Base-by-base conservation (phyloP, 2,113 vertebrate genomes). In the Entomyzon cyanotis region DNA sequence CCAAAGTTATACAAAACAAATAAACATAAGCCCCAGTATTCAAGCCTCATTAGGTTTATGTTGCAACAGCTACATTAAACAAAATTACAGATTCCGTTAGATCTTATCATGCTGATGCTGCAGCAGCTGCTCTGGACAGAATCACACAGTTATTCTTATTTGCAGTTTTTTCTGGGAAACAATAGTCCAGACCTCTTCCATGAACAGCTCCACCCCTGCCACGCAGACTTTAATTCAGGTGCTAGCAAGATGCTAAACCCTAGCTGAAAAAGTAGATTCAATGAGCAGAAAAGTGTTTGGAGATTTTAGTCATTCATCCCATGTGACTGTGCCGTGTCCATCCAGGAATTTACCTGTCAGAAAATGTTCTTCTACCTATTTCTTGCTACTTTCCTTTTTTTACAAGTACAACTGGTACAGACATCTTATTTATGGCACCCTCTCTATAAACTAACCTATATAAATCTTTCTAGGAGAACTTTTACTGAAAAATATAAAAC, bases 1-100 rank as follows among this genome's bases (percentile, higher is more conserved):
- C 78, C 92, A 92, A 84, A 87, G 92, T 81, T 74, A 53, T 91
- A 73, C 58, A 84, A 95, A 96, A 93, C 93, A 96, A 95, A 84
- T 93, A 92, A 93, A 89, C 85, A 92, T 42, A 96, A 95, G 80
- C 39, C 27, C 47, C 20, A 56, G 46, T 84, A 85, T 88, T 95
- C 78, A 95, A 89, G 91, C 42, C 68, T 95, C 49, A 12, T 93
- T 94, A 93, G 53, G 71, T 92, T 95, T 95, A 62, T 83, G 47
- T 94, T 91, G 60, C 63, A 95, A 88, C 44, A 91, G 53, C 75
- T 86, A 77, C 73, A 53, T 83, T 85, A 93, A 89, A 69, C 33
- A 69, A 87, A 96, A 92, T 73, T 91, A 81, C 56, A 91, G 55
- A 89, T 83, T 85, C 44, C 55, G 84, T 65, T 58, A 77, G 74